Evolutionary conservation across 2,797 vertebrate genomes (phyloP).

Genomic region (Spheniscus humboldti): DNA sequence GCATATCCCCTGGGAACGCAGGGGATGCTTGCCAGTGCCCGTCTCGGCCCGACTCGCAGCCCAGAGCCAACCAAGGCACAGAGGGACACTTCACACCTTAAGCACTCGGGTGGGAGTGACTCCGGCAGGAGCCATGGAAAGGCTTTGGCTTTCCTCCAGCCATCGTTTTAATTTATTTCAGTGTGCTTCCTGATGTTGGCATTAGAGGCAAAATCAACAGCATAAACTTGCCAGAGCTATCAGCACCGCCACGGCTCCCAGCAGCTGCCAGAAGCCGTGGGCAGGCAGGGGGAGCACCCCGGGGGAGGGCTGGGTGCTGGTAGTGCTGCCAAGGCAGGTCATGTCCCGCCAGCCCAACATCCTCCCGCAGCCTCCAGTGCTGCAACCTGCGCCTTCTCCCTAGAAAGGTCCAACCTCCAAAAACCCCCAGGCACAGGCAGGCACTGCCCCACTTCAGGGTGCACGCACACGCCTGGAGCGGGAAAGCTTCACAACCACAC

Average conservation of each 20-base stretch:
- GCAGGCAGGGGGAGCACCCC: neutral
- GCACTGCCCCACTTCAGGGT: neutral
- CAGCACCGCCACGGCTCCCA: fast-evolving
- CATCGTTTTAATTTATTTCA: neutral
- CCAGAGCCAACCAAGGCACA: fast-evolving
- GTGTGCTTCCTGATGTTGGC: neutral
- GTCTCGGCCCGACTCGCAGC: fast-evolving
- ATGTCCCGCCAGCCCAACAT: fast-evolving
- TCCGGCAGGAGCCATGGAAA: neutral
- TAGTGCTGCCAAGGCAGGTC: neutral
- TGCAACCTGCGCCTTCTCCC: neutral
- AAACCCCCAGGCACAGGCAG: neutral
- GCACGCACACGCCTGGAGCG: fast-evolving
- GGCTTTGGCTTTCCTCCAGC: neutral
- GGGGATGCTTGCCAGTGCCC: neutral
- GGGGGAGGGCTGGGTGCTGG: neutral
- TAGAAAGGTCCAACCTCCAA: neutral
- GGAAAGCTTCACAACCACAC: neutral
- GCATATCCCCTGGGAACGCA: neutral
- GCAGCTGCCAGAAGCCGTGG: neutral
- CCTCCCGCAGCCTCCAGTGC: neutral
- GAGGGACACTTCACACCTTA: neutral
- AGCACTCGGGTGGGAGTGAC: neutral
- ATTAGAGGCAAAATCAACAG: neutral
- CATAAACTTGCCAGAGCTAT: neutral